A percentile compares a stretch with the other conserved stretches of the same genome.
phyloP scores from a whole-genome alignment of 2,113 vertebrate genomes.

The Helogale parvula region DNA sequence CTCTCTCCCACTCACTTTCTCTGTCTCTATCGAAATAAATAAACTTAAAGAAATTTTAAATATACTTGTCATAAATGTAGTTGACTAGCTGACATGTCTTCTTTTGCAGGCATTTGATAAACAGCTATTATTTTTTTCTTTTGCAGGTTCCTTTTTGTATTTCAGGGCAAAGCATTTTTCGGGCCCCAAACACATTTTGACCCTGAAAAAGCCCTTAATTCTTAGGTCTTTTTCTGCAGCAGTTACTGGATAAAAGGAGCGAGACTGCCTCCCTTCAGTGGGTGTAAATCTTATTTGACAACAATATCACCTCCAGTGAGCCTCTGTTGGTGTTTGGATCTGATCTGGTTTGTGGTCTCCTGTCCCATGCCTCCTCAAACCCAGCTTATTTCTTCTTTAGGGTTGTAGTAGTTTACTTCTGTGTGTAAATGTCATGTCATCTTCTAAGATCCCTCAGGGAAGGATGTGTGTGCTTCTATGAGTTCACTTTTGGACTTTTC shows the following conservation, averaged over 20 bases:
- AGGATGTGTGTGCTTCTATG: not conserved
- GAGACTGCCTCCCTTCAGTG: not conserved
- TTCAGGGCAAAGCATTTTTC: conserved; percentile 32
- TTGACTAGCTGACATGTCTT: not conserved
- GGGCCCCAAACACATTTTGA: not conserved
- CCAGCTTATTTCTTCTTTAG: conserved; percentile 42
- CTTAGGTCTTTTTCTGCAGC: not conserved
- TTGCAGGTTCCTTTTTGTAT: conserved; percentile 13
- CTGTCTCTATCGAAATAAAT: too few species aligned
- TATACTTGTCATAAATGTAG: not conserved
- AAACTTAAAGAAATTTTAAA: not conserved
- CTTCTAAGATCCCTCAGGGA: not conserved
- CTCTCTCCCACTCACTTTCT: too few species aligned
- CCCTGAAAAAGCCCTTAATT: not conserved
- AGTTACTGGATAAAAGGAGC: not conserved
- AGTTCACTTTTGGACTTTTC: conserved; percentile 2
- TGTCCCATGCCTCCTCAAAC: not conserved
- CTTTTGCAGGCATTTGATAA: not conserved
- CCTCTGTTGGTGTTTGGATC: not conserved
- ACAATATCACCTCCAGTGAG: not conserved
- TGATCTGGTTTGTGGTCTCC: not conserved
- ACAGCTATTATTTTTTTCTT: not conserved
- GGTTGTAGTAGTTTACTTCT: conserved; percentile 23
- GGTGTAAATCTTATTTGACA: not conserved
- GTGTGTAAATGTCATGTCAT: not conserved